A percentile compares a stretch with the other conserved stretches of the same genome.
phyloP scores from a whole-genome alignment of 2,888 invertebrate species.

The Rambutsinella grinnellia region DNA sequence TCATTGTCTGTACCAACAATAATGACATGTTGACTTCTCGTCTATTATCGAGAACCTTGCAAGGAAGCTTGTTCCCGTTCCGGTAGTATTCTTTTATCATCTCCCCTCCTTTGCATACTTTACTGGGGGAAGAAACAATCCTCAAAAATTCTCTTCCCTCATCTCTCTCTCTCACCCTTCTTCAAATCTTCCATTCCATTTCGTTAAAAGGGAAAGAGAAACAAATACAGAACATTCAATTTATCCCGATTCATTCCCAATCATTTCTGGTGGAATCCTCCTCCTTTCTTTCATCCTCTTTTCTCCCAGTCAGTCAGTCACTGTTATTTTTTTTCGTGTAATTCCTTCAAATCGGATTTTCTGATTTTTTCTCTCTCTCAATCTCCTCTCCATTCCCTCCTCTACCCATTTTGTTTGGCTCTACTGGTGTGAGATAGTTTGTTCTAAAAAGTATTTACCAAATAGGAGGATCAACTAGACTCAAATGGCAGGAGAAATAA shows the following conservation, averaged over 20 bases:
- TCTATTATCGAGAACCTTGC: too few relatives aligned
- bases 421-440: neutral
- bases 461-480: constrained; percentile 2
- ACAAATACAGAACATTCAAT: constrained; percentile 46
- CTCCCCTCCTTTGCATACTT: too few relatives aligned
- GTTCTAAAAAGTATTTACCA: constrained; percentile 1
- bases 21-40: constrained; percentile 16
- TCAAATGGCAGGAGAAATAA: neutral
- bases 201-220: constrained; percentile 2
- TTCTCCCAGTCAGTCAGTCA: too few relatives aligned
- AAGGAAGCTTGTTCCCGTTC: too few relatives aligned
- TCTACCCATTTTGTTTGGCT: too few relatives aligned
- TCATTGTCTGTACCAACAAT: neutral
- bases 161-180: constrained; percentile 9
- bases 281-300: constrained; percentile 6
- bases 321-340: constrained; percentile 44
- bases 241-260: constrained; percentile 47
- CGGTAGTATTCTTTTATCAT: too few relatives aligned
- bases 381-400: neutral
- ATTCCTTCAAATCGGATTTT: constrained; percentile 51
- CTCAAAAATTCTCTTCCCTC: too few relatives aligned
- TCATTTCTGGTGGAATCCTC: constrained; percentile 33
- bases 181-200: constrained; percentile 15
- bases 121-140: too few relatives aligned
- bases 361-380: constrained; percentile 21